These are phyloP conservation scores for Synanthedon myopaeformis DNA, from an alignment of 2,888 invertebrate genomes.

Conservation along the genomic window DNA sequence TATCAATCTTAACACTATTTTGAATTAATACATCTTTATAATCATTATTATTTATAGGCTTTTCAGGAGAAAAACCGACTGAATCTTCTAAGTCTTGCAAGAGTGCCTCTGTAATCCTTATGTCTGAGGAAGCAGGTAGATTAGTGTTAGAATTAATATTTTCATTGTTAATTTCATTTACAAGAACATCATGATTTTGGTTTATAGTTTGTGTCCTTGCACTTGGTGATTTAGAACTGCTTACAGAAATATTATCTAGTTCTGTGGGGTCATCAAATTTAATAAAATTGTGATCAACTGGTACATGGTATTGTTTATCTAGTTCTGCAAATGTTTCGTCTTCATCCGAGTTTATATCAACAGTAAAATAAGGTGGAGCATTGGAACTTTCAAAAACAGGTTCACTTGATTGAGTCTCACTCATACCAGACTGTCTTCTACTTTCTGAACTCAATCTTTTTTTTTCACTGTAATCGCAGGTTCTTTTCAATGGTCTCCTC, in stretches of 20 bases:
- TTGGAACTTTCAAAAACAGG: conserved; percentile 13
- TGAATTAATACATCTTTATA: conserved; percentile 9
- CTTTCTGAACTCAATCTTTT: conserved; percentile 3
- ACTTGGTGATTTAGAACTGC: conserved; percentile 10
- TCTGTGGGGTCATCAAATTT: conserved; percentile 25
- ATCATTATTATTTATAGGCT: conserved; percentile 1
- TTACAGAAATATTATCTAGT: conserved; percentile 2
- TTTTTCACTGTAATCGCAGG: conserved; percentile 16
- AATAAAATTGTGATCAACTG: conserved; percentile 55
- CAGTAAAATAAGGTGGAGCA: conserved; percentile 34
- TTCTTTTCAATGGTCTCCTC: conserved; percentile 21
- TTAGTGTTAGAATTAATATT: not conserved
- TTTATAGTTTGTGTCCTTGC: conserved; percentile 4
- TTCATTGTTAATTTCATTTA: not conserved
- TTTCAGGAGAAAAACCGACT: not conserved
- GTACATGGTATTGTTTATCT: conserved; percentile 60
- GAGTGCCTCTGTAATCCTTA: not conserved
- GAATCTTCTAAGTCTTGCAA: not conserved
- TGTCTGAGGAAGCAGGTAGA: not conserved
- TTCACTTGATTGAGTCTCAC: conserved; percentile 15
- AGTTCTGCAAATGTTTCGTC: conserved; percentile 58
- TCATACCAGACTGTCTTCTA: conserved; percentile 13
- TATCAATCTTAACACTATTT: conserved; percentile 13
- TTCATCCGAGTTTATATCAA: conserved; percentile 36
- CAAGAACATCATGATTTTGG: not conserved